Evolutionary conservation across 2,888 invertebrate genomes (phyloP), one percentile per base, ranked within the genome.

Genomic region (Operophtera brumata): DNA sequence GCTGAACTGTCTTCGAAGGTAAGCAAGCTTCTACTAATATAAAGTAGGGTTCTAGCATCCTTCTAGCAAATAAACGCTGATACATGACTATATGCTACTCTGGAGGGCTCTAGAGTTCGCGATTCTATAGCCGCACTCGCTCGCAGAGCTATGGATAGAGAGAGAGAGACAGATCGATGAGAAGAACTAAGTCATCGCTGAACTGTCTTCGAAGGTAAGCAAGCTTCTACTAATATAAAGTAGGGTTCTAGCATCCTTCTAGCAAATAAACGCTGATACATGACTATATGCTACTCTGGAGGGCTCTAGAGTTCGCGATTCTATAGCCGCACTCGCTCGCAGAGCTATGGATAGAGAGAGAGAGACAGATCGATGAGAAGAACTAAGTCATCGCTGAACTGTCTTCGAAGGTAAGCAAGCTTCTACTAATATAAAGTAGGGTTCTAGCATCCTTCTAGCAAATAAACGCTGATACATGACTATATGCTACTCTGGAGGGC

Each of bases 1-100:
- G 93, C 95, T 74, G 95, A 96, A 64, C 91, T 96, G 58, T 95
- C 95, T 63, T 94, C 95, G 70, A 96, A 96, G 91, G 94, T 96
- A 71, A 86, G 87, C 20, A 59, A 11, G 44, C 20, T 20, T 20
- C 20, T 20, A 20, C 2, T 20, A 20, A 20, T 3, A 3, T 2
- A 20, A 20, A 20, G 20, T 20, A 20, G 20, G 4, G 4, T 20
- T 20, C 20, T n/a, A n/a, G 4, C 20, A 20, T 20, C 20, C 20
- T 20, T 20, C 20, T 20, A 20, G 20, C 20, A 20, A 20, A 20
- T 3, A 20, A 4, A 20, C 20, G 20, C 20, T 3, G 20, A 3
- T 20, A 4, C 2, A 20, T 2, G 2, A 4, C 20, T 20, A 20
- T 93, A 95, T 64, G 90, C 95, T 20, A 93, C 94, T 43, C 92